A percentile compares a stretch with the other conserved stretches of the same genome.
Evolutionary conservation across 2,888 invertebrate genomes (phyloP).

Genomic region (Melanostoma scalare): DNA sequence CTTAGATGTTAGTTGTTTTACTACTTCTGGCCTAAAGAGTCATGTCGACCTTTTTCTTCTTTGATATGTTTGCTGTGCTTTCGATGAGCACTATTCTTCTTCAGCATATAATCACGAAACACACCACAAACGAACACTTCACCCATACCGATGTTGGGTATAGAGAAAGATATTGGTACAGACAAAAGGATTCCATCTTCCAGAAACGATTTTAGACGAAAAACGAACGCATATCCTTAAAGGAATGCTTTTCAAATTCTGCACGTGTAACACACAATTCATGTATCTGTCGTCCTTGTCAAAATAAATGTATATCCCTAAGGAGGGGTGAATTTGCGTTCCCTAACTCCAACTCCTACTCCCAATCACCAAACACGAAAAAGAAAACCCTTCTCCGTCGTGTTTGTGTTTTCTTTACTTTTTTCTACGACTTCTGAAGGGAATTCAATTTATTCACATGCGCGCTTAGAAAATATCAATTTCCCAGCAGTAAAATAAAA

Average conservation of each 20-base stretch:
- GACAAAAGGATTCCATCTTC: background rate
- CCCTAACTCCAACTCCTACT: background rate
- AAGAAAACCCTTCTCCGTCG: constrained; percentile 48
- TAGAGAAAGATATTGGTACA: background rate
- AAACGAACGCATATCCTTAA: constrained; percentile 33
- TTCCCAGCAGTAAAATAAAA: constrained; percentile 40
- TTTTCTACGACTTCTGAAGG: constrained; percentile 43
- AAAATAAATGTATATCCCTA: constrained; percentile 50
- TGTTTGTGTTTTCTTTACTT: constrained; percentile 8
- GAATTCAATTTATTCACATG: constrained; percentile 68
- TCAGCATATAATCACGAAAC: too few species aligned
- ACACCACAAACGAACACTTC: constrained; percentile 36
- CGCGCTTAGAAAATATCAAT: constrained; percentile 68
- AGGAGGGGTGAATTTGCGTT: background rate
- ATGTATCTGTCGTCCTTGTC: constrained; percentile 66
- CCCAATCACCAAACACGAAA: background rate
- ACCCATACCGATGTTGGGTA: constrained; percentile 2
- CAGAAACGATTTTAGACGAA: background rate
- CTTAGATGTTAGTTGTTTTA: too few species aligned
- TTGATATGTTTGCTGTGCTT: too few species aligned
- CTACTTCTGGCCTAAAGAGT: too few species aligned
- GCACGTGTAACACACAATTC: constrained; percentile 63
- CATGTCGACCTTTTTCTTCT: too few species aligned
- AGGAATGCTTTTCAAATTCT: constrained; percentile 40
- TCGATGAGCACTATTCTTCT: too few species aligned